phyloP scores from a whole-genome alignment of 2,888 invertebrate species.

The Napeogenes sylphis region DNA sequence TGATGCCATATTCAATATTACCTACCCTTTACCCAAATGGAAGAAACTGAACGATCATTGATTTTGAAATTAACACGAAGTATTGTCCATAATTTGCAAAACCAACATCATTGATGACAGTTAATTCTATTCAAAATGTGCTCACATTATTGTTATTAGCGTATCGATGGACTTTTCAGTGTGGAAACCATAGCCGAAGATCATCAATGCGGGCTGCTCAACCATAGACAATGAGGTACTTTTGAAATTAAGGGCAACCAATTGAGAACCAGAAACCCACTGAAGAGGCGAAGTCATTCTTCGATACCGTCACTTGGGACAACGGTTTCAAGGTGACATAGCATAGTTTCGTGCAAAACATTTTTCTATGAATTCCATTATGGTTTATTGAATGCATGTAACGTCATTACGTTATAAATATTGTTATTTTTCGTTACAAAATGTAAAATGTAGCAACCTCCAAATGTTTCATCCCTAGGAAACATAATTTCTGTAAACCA shows the following conservation, averaged over 20 bases:
- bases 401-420: conserved; percentile 44
- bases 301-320: conserved; percentile 36
- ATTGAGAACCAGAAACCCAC: conserved; percentile 28
- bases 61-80: conserved; percentile 17
- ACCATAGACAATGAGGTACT: conserved; percentile 64
- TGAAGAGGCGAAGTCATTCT: conserved; percentile 41
- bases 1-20: conserved; percentile 32
- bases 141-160: conserved; percentile 60
- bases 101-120: conserved; percentile 25
- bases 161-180: conserved; percentile 76
- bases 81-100: neutral
- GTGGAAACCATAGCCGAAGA: conserved; percentile 58
- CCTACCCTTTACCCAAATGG: conserved; percentile 44
- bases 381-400: conserved; percentile 57
- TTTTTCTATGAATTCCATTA: conserved; percentile 38
- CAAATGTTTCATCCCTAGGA: conserved; percentile 56
- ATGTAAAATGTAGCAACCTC: conserved; percentile 63
- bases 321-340: conserved; percentile 71
- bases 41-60: conserved; percentile 50
- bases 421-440: conserved; percentile 54
- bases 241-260: conserved; percentile 52
- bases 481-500: conserved; percentile 62
- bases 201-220: conserved; percentile 23
- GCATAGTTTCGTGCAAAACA: conserved; percentile 56
- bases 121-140: conserved; percentile 38